Conservation (phyloP, 2,888 invertebrate genomes). For the Tipula unca region DNA sequence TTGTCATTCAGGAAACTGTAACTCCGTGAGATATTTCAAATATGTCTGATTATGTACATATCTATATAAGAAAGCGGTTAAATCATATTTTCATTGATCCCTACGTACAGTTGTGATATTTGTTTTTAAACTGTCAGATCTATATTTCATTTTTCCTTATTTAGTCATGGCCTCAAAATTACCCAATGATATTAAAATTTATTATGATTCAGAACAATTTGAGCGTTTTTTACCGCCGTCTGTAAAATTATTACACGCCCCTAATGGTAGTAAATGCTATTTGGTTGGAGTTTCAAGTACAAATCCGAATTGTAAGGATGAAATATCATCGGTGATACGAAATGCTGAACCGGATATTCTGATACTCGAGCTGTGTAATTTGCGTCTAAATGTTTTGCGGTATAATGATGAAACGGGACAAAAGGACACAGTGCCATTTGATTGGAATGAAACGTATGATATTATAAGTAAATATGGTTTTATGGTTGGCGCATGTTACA, state of each 20-base stretch:
- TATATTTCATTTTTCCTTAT: background rate
- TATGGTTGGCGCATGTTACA: slow-evolving; percentile 65
- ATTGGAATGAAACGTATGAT: slow-evolving; percentile 59
- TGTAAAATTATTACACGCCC: slow-evolving; percentile 61
- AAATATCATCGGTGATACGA: slow-evolving; percentile 56
- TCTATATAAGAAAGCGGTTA: background rate
- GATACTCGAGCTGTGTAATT: slow-evolving; percentile 81
- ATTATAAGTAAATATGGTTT: slow-evolving; percentile 53
- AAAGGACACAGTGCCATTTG: slow-evolving; percentile 32
- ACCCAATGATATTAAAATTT: slow-evolving; percentile 21
- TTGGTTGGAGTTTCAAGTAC: slow-evolving; percentile 93
- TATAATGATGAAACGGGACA: slow-evolving; percentile 80
- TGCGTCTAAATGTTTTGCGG: slow-evolving; percentile 72
- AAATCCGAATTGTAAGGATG: slow-evolving; percentile 81
- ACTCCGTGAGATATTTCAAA: background rate
- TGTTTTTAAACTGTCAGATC: background rate
- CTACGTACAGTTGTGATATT: background rate
- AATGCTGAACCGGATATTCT: slow-evolving; percentile 59
- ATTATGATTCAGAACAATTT: slow-evolving; percentile 26
- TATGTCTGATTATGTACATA: background rate
- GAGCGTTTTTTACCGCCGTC: slow-evolving; percentile 42
- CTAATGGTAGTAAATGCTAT: slow-evolving; percentile 74
- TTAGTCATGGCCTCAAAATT: slow-evolving; percentile 8
- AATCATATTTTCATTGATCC: background rate
- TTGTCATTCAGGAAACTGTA: background rate